Base-by-base conservation (phyloP, 1,140 invertebrate genomes). In the Mercenaria mercenaria region DNA sequence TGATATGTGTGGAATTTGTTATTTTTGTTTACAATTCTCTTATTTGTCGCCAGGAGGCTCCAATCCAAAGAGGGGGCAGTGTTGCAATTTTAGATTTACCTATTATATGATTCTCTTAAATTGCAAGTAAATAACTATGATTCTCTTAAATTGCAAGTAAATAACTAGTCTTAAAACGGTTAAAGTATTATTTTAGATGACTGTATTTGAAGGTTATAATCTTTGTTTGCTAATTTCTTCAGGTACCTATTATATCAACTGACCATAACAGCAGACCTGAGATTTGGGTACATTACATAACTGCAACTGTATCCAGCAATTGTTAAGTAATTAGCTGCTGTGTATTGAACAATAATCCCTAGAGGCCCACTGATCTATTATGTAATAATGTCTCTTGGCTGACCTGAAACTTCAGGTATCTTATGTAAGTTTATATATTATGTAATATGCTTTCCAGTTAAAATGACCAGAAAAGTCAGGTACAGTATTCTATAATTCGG, bases 21-120 rank as follows among this genome's bases (percentile, higher is more conserved):
- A 20, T 23, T 56, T 56, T 56, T 56, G 52, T 56, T 56, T 56
- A 20, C 23, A 56, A 15, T 56, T 56, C 23, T 23, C 52, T 56
- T 67, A 34, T 37, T 67, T 67, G 64, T 67, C 26, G 64, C 64
- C 64, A 67, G 64, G 64, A 67, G 64, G 26, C 64, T 67, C 64
- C 64, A 67, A 67, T 67, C 64, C 64, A 37, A 67, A 67, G 64
- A 37, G 64, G 34, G 64, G 64, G 26, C 34, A 67, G 64, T 67
- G 72, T 76, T 76, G 39, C 72, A 76, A 76, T 41, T 76, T 39
- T 76, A 76, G 34, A 76, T 76, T 72, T 72, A 72, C n/a, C 67
- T 72, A 32, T 32, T 72, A 26, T 72, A 72, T 72, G 61, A 23
- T 23, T 64, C 4, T 64, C 61, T 64, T 64, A 64, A 64, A 8